Evolutionary conservation across 1,140 invertebrate species (phyloP).

Genomic region (Drosophila sproati): DNA sequence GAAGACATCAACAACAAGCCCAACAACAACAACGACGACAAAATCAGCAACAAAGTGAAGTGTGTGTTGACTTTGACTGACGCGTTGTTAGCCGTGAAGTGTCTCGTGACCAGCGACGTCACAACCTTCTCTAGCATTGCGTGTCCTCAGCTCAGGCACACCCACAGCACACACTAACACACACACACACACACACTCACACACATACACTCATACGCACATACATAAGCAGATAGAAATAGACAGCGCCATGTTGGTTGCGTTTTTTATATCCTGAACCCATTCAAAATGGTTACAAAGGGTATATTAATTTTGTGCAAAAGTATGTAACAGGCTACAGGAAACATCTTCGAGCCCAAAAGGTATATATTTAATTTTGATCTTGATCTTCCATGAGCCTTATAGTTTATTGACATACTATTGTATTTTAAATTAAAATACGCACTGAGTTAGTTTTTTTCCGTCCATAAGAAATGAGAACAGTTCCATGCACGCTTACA

Average conservation of each 20-base stretch:
- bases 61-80: slow-evolving; percentile 80
- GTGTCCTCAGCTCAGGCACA: slow-evolving; percentile 36
- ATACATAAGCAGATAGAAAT: slow-evolving; percentile 19
- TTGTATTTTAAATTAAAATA: too few relatives aligned
- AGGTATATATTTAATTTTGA: too few relatives aligned
- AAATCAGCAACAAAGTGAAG: slow-evolving; percentile 54
- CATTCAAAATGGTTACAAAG: too few relatives aligned
- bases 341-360: too few relatives aligned
- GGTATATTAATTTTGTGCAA: too few relatives aligned
- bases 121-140: slow-evolving; percentile 39
- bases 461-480: too few relatives aligned
- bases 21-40: neutral
- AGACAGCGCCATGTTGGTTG: slow-evolving; percentile 13
- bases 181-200: neutral
- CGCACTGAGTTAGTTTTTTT: too few relatives aligned
- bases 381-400: too few relatives aligned
- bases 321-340: too few relatives aligned
- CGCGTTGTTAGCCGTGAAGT: slow-evolving; percentile 76
- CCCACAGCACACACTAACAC: slow-evolving; percentile 9
- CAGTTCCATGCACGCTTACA: too few relatives aligned
- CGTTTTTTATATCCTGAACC: slow-evolving; percentile 24
- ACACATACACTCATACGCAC: slow-evolving; percentile 12
- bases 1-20: too few relatives aligned
- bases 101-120: slow-evolving; percentile 52
- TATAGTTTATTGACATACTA: too few relatives aligned